These are phyloP conservation scores for Zosterops borbonicus DNA, from an alignment of 2,113 vertebrate genomes.

Conservation along the genomic window DNA sequence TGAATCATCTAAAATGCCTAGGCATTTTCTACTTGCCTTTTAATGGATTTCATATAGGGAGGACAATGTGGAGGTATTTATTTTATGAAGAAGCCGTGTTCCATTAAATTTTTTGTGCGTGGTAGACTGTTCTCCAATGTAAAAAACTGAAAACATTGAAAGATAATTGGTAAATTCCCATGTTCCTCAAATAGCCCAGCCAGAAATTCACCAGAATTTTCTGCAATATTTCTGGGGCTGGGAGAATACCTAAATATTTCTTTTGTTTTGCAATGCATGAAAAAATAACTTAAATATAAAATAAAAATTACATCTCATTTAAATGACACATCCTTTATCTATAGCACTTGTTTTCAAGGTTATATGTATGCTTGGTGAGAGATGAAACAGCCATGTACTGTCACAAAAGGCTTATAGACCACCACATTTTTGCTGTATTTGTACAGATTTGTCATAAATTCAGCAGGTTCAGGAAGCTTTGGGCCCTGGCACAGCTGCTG, in stretches of 20 bases:
- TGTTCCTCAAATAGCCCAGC: not conserved
- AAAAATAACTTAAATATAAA: not conserved
- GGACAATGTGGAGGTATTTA: not conserved
- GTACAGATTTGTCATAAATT: not conserved
- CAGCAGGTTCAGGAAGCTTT: not conserved
- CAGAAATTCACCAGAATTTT: not conserved
- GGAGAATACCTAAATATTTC: not conserved
- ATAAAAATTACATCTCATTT: not conserved
- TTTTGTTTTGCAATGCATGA: not conserved
- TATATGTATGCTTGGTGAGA: not conserved
- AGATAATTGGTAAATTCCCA: not conserved
- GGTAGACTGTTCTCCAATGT: not conserved
- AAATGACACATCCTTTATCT: not conserved
- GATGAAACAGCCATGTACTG: not conserved
- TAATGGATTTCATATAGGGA: not conserved
- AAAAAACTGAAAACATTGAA: not conserved
- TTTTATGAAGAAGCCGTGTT: not conserved
- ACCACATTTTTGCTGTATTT: not conserved
- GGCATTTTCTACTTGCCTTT: not conserved
- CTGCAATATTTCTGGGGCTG: not conserved
- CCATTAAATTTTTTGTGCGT: not conserved
- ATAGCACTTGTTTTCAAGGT: not conserved
- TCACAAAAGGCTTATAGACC: not conserved
- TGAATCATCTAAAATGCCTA: not conserved
- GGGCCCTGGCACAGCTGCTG: not conserved